Percentiles rank a stretch among this genome's conserved stretches.
These are phyloP conservation scores for rat (Rattus norvegicus) DNA, from an alignment of 2,113 vertebrate genomes.

Conservation along the genomic window GRCr8 NC_086035.1:38721501-38722000, in stretches of 20 bases:
- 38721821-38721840: background rate
- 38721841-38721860: background rate
- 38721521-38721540: no score
- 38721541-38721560: background rate
- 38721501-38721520: no score
- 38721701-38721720: background rate
- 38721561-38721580: background rate
- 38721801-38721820: background rate
- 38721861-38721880: background rate
- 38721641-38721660: background rate
- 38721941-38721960: no score
- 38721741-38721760: background rate
- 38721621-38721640: background rate
- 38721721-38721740: background rate
- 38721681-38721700: background rate
- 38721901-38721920: background rate
- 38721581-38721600: background rate
- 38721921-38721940: no score
- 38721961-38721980: background rate
- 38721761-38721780: background rate
- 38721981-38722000: no score
- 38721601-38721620: background rate
- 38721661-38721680: background rate
- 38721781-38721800: background rate
- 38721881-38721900: background rate